These are phyloP conservation scores for Dermatophagoides farinae DNA, from an alignment of 1,140 invertebrate species.

Conservation along the genomic window DNA sequence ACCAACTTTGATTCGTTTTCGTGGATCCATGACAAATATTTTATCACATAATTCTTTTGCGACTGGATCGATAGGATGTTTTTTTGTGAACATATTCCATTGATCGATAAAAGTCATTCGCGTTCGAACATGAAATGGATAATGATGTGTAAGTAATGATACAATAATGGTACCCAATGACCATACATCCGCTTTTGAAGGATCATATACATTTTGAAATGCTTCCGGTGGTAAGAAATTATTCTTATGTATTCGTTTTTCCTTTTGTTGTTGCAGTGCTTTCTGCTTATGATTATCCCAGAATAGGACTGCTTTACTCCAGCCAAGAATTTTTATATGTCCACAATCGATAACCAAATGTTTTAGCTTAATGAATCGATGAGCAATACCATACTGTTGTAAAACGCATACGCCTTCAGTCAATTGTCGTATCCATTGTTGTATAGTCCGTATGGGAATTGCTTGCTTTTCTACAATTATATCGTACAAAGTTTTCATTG, in stretches of 20 bases:
- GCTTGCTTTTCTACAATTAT: not conserved
- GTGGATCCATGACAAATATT: not conserved
- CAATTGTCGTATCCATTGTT: not conserved
- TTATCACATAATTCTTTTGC: not conserved
- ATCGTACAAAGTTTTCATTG: not conserved
- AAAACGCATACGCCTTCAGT: not conserved
- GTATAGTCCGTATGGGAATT: not conserved
- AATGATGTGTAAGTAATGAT: not conserved
- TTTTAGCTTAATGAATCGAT: slow-evolving; percentile 2
- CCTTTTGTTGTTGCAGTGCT: not conserved
- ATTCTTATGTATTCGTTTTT: not conserved
- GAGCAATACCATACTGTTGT: slow-evolving; percentile 1
- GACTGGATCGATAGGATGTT: not conserved
- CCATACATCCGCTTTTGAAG: slow-evolving; percentile 20
- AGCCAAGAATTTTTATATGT: not conserved
- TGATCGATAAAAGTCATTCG: not conserved
- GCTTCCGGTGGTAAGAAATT: slow-evolving; percentile 3
- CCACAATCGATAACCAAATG: not conserved
- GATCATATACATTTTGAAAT: slow-evolving; percentile 16
- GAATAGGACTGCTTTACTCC: not conserved
- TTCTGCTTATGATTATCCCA: not conserved
- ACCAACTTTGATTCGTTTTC: not conserved
- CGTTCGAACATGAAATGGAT: slow-evolving; percentile 4
- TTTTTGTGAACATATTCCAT: not conserved
- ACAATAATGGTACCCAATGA: slow-evolving; percentile 16